Conservation (phyloP, 2,113 vertebrate species). For the Microtus montanus region DNA sequence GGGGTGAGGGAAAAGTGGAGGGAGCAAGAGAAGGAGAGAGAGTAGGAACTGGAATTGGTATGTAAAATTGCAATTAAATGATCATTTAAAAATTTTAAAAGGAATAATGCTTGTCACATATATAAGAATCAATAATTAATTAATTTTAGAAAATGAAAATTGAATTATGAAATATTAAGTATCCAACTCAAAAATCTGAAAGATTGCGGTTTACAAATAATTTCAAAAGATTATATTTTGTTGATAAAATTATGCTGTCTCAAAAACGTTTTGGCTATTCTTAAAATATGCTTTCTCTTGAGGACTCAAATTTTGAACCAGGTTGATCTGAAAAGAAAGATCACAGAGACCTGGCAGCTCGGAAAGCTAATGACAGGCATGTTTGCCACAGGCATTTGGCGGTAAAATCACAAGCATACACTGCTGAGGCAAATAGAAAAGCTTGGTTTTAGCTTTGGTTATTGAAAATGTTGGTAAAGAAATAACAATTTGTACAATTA, state of each 20-base stretch:
- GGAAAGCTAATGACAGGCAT: neutral
- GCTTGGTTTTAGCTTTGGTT: neutral
- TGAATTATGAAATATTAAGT: neutral
- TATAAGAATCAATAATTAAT: too few relatives aligned
- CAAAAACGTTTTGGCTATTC: neutral
- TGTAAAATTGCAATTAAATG: too few relatives aligned
- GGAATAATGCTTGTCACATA: too few relatives aligned
- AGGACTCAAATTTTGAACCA: neutral
- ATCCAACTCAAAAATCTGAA: neutral
- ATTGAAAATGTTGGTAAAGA: neutral
- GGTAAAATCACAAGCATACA: neutral
- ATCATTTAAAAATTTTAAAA: too few relatives aligned
- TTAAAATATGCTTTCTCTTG: neutral
- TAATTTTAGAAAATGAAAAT: too few relatives aligned
- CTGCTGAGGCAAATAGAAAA: neutral
- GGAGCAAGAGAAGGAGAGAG: too few relatives aligned
- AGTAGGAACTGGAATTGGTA: too few relatives aligned
- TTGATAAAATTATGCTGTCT: constrained; percentile 30
- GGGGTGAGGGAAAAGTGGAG: too few relatives aligned
- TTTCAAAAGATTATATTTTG: constrained; percentile 17
- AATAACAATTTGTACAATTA: neutral
- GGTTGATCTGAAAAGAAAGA: neutral
- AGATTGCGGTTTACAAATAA: neutral
- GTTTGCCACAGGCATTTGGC: neutral
- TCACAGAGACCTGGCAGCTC: neutral